A percentile compares a stretch with the other conserved stretches of the same genome.
Evolutionary conservation across 2,113 vertebrate genomes (phyloP).

Genomic region (Oreocharis arfaki): DNA sequence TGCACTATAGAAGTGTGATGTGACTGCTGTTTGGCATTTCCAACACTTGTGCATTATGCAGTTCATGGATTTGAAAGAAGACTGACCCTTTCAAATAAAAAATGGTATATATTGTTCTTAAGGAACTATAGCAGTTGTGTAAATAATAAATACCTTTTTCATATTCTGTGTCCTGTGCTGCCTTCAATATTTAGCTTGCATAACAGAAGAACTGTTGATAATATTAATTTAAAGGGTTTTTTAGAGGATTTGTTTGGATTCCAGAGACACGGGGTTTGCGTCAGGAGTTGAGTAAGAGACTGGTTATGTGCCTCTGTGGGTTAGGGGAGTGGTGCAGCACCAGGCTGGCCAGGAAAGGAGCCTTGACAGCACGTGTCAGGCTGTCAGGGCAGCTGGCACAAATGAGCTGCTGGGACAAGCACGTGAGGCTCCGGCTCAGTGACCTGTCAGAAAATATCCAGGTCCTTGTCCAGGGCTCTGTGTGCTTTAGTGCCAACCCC

Average conservation of each 20-base stretch:
- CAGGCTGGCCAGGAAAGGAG: neutral
- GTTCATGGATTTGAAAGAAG: slow-evolving; percentile 75
- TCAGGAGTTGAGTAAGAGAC: neutral
- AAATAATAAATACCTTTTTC: slow-evolving; percentile 83
- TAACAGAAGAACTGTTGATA: neutral
- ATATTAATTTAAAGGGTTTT: neutral
- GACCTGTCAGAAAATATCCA: slow-evolving; percentile 30
- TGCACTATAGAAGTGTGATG: slow-evolving; percentile 71
- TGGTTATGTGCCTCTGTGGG: neutral
- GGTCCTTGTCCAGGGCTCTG: neutral
- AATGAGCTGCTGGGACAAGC: slow-evolving; percentile 5
- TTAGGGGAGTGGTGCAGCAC: neutral
- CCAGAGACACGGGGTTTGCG: neutral
- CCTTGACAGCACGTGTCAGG: slow-evolving; percentile 16
- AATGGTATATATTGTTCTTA: slow-evolving; percentile 79
- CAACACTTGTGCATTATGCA: slow-evolving; percentile 72
- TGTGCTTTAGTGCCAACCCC: neutral
- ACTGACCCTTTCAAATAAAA: slow-evolving; percentile 72
- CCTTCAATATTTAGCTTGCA: neutral
- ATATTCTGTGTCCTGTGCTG: slow-evolving; percentile 42
- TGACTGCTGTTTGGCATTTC: slow-evolving; percentile 71
- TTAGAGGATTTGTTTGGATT: neutral
- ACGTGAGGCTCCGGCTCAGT: neutral
- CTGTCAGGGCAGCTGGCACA: neutral
- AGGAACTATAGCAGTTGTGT: slow-evolving; percentile 76